A percentile compares a stretch with the other conserved stretches of the same genome.
Conservation (phyloP, 2,797 vertebrate genomes). For the Pseudomugil tenellus region DNA sequence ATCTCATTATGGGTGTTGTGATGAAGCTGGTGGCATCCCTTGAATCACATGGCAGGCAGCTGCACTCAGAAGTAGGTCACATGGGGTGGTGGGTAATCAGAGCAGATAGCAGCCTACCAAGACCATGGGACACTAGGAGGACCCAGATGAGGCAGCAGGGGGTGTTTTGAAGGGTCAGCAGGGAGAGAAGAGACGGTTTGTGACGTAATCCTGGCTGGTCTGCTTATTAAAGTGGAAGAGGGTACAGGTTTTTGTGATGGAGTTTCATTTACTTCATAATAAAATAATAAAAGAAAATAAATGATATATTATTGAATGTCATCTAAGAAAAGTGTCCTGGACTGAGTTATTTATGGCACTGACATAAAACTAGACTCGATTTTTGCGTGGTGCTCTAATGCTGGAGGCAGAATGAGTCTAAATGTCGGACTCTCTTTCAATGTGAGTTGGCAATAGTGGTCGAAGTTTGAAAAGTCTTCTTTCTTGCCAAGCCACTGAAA, state of each 20-base stretch:
- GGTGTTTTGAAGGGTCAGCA: not conserved
- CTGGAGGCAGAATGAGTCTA: not conserved
- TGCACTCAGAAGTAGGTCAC: slow-evolving; percentile 72
- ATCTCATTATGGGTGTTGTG: slow-evolving; percentile 59
- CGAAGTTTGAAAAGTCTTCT: slow-evolving; percentile 2
- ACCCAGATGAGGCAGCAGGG: slow-evolving; percentile 4
- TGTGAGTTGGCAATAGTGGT: not conserved
- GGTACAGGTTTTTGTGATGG: not conserved
- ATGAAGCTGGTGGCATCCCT: slow-evolving; percentile 64
- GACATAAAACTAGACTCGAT: not conserved
- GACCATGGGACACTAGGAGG: slow-evolving; percentile 36
- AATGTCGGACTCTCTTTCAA: not conserved
- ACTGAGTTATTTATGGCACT: not conserved
- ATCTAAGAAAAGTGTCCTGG: not conserved
- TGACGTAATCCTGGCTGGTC: not conserved
- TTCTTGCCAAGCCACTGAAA: not conserved
- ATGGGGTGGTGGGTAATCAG: slow-evolving; percentile 67
- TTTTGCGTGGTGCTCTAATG: not conserved
- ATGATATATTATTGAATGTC: not conserved
- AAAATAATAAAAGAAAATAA: not conserved
- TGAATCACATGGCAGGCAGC: slow-evolving; percentile 75
- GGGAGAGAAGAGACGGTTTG: slow-evolving; percentile 1
- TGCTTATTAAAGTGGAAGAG: not conserved
- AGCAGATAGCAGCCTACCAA: slow-evolving; percentile 45
- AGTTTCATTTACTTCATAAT: not conserved